These are phyloP conservation scores for Grammomys dolichurus DNA, from an alignment of 2,113 vertebrate species.

Conservation along the genomic window DNA sequence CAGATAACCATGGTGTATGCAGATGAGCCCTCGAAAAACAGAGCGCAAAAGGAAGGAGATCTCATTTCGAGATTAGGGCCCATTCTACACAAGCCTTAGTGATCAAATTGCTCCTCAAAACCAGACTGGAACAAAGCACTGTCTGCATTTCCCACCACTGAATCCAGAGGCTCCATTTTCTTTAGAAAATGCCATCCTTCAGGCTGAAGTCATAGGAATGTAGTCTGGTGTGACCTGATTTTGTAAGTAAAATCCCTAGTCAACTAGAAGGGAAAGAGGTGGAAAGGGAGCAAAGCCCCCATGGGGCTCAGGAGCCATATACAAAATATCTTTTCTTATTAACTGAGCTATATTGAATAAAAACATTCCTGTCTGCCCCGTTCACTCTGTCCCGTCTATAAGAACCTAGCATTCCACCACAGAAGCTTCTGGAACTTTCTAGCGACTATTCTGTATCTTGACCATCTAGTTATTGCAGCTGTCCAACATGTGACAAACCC, in stretches of 20 bases:
- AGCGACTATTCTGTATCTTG: not conserved
- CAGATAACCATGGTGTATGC: not conserved
- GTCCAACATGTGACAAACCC: not conserved
- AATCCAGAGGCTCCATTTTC: not conserved
- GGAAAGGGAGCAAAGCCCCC: not conserved
- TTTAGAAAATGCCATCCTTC: slow-evolving; percentile 47
- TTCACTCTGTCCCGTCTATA: accelerated
- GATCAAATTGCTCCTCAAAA: not conserved
- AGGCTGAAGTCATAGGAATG: not conserved
- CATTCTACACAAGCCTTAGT: not conserved
- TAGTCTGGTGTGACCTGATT: not conserved
- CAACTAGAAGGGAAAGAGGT: not conserved
- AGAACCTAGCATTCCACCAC: not conserved
- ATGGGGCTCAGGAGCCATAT: not conserved
- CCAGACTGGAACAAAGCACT: not conserved
- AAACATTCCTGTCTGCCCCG: accelerated
- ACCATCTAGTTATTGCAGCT: too few relatives aligned
- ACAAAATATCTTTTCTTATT: not conserved
- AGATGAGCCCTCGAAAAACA: not conserved
- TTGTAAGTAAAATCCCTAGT: not conserved
- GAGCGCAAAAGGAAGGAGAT: not conserved
- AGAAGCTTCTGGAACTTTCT: accelerated
- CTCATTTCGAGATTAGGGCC: slow-evolving; percentile 8
- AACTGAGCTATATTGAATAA: not conserved
- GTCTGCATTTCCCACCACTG: not conserved